These are phyloP conservation scores for Diplosoma virens DNA, from an alignment of 23 tunicate species.

Conservation along the genomic window DNA sequence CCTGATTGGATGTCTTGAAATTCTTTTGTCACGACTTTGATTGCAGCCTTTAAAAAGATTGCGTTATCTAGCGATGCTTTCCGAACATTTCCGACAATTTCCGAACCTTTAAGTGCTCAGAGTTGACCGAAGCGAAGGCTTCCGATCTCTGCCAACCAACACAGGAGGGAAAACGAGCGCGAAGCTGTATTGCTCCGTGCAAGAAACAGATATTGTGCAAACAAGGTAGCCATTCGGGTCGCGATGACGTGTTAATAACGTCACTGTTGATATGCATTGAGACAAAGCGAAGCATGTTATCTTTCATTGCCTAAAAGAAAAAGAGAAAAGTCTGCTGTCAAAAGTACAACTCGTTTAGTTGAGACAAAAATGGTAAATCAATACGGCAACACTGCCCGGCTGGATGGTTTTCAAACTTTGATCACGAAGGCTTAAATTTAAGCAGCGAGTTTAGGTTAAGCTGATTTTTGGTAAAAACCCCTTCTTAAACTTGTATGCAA, in stretches of 20 bases:
- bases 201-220: constrained; percentile 75
- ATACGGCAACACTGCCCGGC: too few relatives aligned
- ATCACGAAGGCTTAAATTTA: too few relatives aligned
- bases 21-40: constrained; percentile 61
- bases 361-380: too few relatives aligned
- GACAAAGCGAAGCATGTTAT: constrained; percentile 74
- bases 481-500: too few relatives aligned
- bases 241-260: constrained; percentile 63
- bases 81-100: neutral
- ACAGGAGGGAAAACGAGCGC: constrained; percentile 64
- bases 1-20: constrained; percentile 63
- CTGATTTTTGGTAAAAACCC: too few relatives aligned
- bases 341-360: too few relatives aligned
- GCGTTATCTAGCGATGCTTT: neutral
- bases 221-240: constrained; percentile 92
- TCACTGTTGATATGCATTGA: constrained; percentile 60
- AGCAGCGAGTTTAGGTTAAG: too few relatives aligned
- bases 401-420: too few relatives aligned
- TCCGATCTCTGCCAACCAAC: constrained; percentile 83
- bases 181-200: constrained; percentile 74
- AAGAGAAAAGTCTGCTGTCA: neutral
- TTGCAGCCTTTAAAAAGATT: constrained; percentile 32
- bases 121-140: constrained; percentile 47
- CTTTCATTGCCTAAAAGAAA: constrained; percentile 70
- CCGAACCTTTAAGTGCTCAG: constrained; percentile 60